phyloP scores from a whole-genome alignment of 2,797 vertebrate genomes.

The Mus caroli region DNA sequence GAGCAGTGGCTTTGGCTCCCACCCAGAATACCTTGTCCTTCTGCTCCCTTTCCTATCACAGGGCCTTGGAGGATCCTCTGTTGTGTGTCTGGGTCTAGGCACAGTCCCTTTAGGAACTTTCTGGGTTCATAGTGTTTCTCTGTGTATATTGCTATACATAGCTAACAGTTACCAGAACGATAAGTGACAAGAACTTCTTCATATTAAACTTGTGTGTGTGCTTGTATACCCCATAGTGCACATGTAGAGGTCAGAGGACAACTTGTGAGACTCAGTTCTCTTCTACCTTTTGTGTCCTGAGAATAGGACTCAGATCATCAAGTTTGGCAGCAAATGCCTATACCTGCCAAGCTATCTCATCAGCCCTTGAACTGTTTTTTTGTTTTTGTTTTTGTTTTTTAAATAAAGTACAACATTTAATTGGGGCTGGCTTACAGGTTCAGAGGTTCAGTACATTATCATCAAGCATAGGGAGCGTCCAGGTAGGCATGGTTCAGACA shows the following conservation, averaged over 20 bases:
- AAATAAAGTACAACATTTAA: too few species aligned
- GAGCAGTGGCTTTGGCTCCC: background rate
- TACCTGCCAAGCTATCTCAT: background rate
- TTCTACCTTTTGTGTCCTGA: background rate
- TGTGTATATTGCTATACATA: background rate
- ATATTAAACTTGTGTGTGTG: background rate
- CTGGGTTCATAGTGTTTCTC: fast-evolving
- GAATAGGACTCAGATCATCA: background rate
- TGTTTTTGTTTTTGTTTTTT: too few species aligned
- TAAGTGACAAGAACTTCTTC: too few species aligned
- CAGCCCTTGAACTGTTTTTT: background rate
- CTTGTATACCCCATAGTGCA: background rate
- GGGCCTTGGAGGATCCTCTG: too few species aligned
- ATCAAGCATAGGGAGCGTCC: too few species aligned
- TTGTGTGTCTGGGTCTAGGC: too few species aligned
- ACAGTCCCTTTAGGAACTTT: background rate
- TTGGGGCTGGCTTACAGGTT: too few species aligned
- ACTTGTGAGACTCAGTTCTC: background rate
- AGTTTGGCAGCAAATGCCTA: too few species aligned
- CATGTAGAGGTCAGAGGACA: background rate
- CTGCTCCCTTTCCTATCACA: background rate
- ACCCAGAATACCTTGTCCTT: background rate
- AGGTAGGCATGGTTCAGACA: too few species aligned
- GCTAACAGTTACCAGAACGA: background rate
- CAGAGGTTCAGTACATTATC: too few species aligned